Conservation (phyloP, 1,140 invertebrate species). For the Bombus superbus region DNA sequence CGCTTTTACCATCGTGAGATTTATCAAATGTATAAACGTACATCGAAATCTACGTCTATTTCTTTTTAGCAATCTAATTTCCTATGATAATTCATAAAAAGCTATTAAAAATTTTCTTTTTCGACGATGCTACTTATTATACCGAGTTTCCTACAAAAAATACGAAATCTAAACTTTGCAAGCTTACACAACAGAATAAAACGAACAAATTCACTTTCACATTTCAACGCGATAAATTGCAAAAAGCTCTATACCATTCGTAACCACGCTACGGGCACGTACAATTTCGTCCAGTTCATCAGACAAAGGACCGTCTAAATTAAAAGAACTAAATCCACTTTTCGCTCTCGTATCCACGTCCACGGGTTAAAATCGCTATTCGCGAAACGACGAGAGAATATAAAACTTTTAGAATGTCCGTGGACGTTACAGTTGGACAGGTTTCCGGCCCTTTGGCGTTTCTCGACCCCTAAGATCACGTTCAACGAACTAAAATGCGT, state of each 20-base stretch:
- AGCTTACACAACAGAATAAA: not conserved
- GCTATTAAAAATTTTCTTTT: not conserved
- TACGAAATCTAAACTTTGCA: not conserved
- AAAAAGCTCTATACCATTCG: not conserved
- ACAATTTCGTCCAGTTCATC: not conserved
- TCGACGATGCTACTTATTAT: not conserved
- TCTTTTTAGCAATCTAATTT: not conserved
- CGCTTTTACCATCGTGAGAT: not conserved
- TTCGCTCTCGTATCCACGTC: not conserved
- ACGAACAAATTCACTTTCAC: not conserved
- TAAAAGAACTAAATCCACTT: conserved; percentile 1
- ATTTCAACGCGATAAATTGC: not conserved
- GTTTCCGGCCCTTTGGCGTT: not conserved
- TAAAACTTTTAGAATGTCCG: not conserved
- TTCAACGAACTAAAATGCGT: not conserved
- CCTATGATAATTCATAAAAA: not conserved
- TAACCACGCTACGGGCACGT: not conserved
- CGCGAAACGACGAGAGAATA: not conserved
- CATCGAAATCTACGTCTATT: not conserved
- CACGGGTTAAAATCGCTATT: not conserved
- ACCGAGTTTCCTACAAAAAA: not conserved
- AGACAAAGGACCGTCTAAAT: not conserved
- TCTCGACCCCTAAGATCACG: not conserved
- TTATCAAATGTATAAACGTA: too few relatives aligned
- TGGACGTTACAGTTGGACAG: not conserved